phyloP scores from a whole-genome alignment of 2,888 invertebrate genomes.

The Stenichneumon culpator region DNA sequence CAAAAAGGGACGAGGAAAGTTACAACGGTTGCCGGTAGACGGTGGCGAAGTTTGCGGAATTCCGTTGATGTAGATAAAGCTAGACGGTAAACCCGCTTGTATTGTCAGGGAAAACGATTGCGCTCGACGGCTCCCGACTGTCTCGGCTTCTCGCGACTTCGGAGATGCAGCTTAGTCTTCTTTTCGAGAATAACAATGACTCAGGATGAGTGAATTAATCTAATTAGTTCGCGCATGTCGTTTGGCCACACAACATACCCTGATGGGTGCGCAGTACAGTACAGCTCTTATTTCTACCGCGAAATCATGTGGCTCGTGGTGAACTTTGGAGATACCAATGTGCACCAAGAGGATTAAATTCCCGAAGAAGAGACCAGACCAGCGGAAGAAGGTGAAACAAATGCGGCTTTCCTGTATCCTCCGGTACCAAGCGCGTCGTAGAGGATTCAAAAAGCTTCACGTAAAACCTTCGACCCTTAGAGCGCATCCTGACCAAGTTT shows the following conservation, averaged over 20 bases:
- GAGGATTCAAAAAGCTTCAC: constrained; percentile 1
- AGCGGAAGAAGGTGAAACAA: constrained; percentile 4
- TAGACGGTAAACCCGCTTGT: constrained; percentile 4
- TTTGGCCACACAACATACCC: neutral
- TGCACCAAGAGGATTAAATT: constrained; percentile 5
- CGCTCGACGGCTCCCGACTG: constrained; percentile 14
- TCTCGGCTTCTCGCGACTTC: neutral
- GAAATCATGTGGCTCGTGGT: constrained; percentile 23
- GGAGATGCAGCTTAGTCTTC: constrained; percentile 21
- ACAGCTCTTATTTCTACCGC: constrained; percentile 9
- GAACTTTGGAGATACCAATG: neutral
- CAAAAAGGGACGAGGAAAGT: constrained; percentile 6
- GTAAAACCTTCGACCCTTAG: constrained; percentile 15
- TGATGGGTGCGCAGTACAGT: neutral
- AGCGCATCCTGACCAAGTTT: constrained; percentile 8
- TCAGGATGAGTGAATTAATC: constrained; percentile 32
- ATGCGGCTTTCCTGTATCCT: constrained; percentile 2
- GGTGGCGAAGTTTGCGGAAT: constrained; percentile 23
- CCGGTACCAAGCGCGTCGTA: neutral
- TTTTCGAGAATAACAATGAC: constrained; percentile 22
- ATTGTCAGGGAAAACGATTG: constrained; percentile 25
- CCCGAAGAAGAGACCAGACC: neutral
- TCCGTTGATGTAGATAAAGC: constrained; percentile 34
- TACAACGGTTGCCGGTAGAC: constrained; percentile 1
- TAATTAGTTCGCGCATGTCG: constrained; percentile 38